Evolutionary conservation across 2,797 vertebrate genomes (phyloP), one percentile per base, ranked within the genome.

Genomic region (Acestrorhynchus altus): DNA sequence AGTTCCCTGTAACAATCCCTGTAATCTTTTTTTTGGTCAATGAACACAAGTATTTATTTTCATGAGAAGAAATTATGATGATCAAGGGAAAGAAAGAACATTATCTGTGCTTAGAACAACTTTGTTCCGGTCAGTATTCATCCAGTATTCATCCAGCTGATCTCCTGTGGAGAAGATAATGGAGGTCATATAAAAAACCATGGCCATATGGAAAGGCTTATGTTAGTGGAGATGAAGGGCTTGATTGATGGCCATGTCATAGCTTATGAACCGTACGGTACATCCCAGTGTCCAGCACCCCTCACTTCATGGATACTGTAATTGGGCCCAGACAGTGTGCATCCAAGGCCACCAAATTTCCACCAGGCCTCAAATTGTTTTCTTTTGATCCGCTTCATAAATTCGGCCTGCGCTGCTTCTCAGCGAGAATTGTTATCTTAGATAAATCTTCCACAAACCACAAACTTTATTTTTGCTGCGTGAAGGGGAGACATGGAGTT

Each of bases 221-320:
- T 60, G 64, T 28, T 54, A 67, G 13, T 35, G 69, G 39, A 35
- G 59, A 72, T 84, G 82, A 81, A 70, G 47, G 46, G 76, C 86
- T 81, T 88, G 82, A 87, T 85, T 63, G 81, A 89, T 89, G 76
- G 74, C 85, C 54, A 78, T 77, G 76, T 87, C 68, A 76, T 49
- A 77, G 35, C 72, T 74, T 76, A 80, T 82, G 26, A 76, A 83
- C 80, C 85, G 80, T 81, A 85, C 81, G 54, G 60, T 77, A 60
- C 31, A 79, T 87, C 76, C 57, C 49, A 74, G 79, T 57, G 59
- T 77, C 80, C 77, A 74, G 61, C 80, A 80, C 73, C 81, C 46
- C 73, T 57, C 26, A 1, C 76, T 81, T 75, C 63, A 84, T 78
- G 63, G 13, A 82, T 72, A 22, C 13, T 31, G 61, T 89, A 88